A percentile compares a stretch with the other conserved stretches of the same genome.
These are phyloP conservation scores for Keiferia lycopersicella DNA, from an alignment of 2,888 invertebrate genomes.

Conservation along the genomic window DNA sequence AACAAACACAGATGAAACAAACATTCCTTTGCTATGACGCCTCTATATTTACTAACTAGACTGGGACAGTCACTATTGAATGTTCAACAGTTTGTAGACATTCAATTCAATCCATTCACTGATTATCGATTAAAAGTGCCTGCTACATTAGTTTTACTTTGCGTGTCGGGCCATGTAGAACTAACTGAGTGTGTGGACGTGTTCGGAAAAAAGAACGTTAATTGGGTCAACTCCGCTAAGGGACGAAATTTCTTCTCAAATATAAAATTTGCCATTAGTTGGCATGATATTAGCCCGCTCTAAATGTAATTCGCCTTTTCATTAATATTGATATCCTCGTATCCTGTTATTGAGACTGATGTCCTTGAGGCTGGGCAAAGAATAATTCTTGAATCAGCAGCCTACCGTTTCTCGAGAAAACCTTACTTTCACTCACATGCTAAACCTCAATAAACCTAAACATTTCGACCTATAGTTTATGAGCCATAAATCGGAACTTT, in stretches of 20 bases:
- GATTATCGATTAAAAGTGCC: conserved; percentile 48
- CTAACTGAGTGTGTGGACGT: conserved; percentile 43
- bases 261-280: not conserved
- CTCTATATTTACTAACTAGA: conserved; percentile 47
- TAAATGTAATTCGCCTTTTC: not conserved
- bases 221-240: conserved; percentile 57
- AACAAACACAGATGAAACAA: conserved; percentile 12
- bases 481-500: conserved; percentile 46
- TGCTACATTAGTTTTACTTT: conserved; percentile 31
- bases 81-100: conserved; percentile 48
- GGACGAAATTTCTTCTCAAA: not conserved
- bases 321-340: not conserved
- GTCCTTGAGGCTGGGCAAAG: not conserved
- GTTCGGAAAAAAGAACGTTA: conserved; percentile 44
- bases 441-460: conserved; percentile 49
- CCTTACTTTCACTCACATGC: conserved; percentile 50
- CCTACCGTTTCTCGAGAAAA: conserved; percentile 21
- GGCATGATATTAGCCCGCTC: not conserved
- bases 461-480: conserved; percentile 44
- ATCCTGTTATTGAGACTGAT: not conserved
- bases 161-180: conserved; percentile 34
- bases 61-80: conserved; percentile 37
- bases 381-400: not conserved
- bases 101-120: conserved; percentile 47
- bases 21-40: conserved; percentile 51